A percentile compares a stretch with the other conserved stretches of the same genome.
These are phyloP conservation scores for Pseudocheirus occidentalis DNA, from an alignment of 2,797 vertebrate genomes.

Conservation along the genomic window DNA sequence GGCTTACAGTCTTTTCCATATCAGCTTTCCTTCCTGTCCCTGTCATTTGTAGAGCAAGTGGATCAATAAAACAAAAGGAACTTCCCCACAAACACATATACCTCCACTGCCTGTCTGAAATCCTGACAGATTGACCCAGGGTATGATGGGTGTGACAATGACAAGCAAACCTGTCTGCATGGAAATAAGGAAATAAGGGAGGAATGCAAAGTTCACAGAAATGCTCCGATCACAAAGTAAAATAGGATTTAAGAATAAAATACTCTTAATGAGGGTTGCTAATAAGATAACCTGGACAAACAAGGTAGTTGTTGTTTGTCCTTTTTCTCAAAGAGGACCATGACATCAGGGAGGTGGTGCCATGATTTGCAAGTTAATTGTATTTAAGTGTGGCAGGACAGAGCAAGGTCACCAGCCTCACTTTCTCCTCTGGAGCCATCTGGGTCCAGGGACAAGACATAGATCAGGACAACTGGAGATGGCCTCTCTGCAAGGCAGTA, in stretches of 20 bases:
- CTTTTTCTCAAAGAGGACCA: too few species aligned
- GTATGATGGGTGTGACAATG: slow-evolving; percentile 30
- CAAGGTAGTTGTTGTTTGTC: background rate
- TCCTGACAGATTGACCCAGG: slow-evolving; percentile 50
- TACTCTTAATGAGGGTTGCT: background rate
- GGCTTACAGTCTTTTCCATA: background rate
- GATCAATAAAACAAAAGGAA: background rate
- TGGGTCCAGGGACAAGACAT: too few species aligned
- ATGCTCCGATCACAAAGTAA: background rate
- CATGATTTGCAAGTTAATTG: too few species aligned
- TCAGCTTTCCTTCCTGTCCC: background rate
- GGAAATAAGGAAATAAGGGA: slow-evolving; percentile 55
- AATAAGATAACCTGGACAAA: background rate
- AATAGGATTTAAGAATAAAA: background rate
- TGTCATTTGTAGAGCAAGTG: background rate
- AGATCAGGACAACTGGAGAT: too few species aligned
- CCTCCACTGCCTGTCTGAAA: background rate
- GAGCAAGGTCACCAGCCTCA: too few species aligned
- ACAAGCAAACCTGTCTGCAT: slow-evolving; percentile 72
- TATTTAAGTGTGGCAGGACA: too few species aligned
- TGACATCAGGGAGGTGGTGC: too few species aligned
- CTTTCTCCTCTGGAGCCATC: too few species aligned
- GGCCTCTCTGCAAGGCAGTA: background rate
- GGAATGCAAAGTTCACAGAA: background rate
- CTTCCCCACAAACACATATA: background rate